phyloP scores from a whole-genome alignment of 2,113 vertebrate genomes.

The Dromaius novaehollandiae region DNA sequence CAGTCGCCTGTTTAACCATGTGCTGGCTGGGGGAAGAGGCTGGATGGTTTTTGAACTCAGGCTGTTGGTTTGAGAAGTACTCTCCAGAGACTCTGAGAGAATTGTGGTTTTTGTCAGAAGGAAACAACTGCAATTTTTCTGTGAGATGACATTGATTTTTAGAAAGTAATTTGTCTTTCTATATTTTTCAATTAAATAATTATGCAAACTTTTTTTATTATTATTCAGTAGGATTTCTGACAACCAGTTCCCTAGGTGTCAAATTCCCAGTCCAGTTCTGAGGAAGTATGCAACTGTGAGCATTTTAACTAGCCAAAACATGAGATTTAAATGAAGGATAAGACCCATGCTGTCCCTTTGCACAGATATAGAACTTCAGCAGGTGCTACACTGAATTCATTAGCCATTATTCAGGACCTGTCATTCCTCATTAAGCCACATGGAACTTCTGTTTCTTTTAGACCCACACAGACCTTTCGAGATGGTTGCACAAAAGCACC shows the following conservation, averaged over 20 bases:
- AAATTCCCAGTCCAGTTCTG: neutral
- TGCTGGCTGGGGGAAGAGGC: neutral
- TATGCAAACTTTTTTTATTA: neutral
- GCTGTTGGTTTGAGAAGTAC: neutral
- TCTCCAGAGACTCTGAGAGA: neutral
- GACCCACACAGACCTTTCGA: neutral
- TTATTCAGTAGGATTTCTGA: neutral
- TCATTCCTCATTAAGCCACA: neutral
- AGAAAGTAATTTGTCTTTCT: neutral
- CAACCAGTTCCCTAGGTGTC: neutral
- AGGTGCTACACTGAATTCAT: neutral
- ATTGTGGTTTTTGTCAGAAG: neutral
- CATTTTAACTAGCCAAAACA: neutral
- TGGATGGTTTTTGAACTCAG: neutral
- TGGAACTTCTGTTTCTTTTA: neutral
- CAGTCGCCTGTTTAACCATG: accelerated
- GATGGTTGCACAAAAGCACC: neutral
- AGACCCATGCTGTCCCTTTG: neutral
- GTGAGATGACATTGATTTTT: neutral
- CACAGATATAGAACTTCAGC: neutral
- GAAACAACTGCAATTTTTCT: neutral
- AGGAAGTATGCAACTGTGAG: neutral
- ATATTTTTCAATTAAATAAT: neutral
- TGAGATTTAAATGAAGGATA: neutral
- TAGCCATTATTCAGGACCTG: neutral